Conservation (phyloP, 2,888 invertebrate genomes). For the Acutogordius australiensis region DNA sequence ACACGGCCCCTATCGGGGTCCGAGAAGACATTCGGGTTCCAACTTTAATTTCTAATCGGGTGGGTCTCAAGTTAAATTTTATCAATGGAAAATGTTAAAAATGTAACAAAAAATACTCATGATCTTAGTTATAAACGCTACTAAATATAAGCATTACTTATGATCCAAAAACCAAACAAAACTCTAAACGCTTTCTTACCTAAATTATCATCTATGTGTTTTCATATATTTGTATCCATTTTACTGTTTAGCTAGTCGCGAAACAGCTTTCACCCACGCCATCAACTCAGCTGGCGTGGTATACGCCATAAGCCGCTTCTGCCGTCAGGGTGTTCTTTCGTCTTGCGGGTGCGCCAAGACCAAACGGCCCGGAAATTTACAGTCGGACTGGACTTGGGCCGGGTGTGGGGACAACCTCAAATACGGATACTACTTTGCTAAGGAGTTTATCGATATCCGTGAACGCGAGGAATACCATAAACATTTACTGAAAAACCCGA, state of each 20-base stretch:
- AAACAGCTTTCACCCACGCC: slow-evolving; percentile 32
- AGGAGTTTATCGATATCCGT: slow-evolving; percentile 66
- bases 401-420: slow-evolving; percentile 89
- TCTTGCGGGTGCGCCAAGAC: slow-evolving; percentile 66
- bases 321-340: slow-evolving; percentile 56
- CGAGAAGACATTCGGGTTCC: no score
- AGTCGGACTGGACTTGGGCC: slow-evolving; percentile 82
- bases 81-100: no score
- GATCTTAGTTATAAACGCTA: no score
- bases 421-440: slow-evolving; percentile 78
- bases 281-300: slow-evolving; percentile 38
- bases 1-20: no score
- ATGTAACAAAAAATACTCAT: no score
- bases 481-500: neutral
- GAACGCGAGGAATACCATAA: slow-evolving; percentile 29
- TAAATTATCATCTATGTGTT: no score
- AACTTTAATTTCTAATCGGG: no score
- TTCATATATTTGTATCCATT: no score
- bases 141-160: no score
- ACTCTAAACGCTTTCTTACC: no score
- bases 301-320: slow-evolving; percentile 55
- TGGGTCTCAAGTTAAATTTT: no score
- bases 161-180: no score
- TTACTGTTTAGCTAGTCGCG: slow-evolving; percentile 26
- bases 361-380: slow-evolving; percentile 46